Base-by-base conservation (phyloP, 2,113 vertebrate genomes). In the Cyprinodon variegatus region DNA sequence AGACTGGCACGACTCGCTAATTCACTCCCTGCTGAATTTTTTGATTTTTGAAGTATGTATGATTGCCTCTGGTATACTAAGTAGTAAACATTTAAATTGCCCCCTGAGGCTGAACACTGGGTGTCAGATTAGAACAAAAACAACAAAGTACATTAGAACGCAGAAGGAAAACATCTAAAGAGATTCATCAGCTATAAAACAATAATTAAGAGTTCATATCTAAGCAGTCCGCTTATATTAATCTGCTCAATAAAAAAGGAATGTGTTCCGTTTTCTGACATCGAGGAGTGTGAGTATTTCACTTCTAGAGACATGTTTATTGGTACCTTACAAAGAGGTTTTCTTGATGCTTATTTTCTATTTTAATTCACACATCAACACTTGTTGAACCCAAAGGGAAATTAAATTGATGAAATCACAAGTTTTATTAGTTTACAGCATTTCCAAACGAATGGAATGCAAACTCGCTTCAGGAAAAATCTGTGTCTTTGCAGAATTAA, bases 51-150 rank as follows among this genome's bases (percentile, higher is more conserved):
- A 87, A 76, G 39, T 81, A 61, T 75, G 69, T 70, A 75, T 77
- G 74, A 83, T 80, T 78, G 70, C 86, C 77, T 86, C 65, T 7
- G 53, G 80, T 77, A 61, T 72, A 59, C 59, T 62, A 87, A 57
- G 48, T 85, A 59, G 75, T 84, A 87, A 86, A 78, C 74, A 82
- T 43, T 81, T 78, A 80, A 88, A 88, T 88, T 85, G 81, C 68
- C 74, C 76, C 83, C 65, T 68, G 68, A 82, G 79, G 74, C 62
- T 64, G 70, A 82, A 83, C 63, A 76, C 69, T 64, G 46, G 48
- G 63, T 74, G 59, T 66, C 81, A 83, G 38, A 61, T 81, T 64
- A 72, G 40, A 64, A 20, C 48, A 13, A 20, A 59, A 36, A 29
- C 29, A 46, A 61, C 62, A 64, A 80, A 85, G 82, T 50, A 43